Evolutionary conservation across 2,888 invertebrate species (phyloP).

Genomic region (Thumatha senex): DNA sequence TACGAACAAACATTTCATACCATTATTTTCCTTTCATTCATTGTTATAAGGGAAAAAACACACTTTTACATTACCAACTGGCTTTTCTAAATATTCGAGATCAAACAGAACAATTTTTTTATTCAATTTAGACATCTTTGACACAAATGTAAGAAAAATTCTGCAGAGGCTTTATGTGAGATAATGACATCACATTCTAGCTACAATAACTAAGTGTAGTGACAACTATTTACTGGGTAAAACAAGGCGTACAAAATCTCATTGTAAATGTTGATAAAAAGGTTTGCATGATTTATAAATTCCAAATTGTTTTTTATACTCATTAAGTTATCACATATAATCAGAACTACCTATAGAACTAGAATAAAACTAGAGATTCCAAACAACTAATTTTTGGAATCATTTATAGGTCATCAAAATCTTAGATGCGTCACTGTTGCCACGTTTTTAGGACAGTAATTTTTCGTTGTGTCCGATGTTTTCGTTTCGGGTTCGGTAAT

Average conservation of each 20-base stretch:
- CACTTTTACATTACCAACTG: conserved; percentile 16
- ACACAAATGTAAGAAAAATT: conserved; percentile 24
- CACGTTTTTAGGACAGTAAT: too few relatives aligned
- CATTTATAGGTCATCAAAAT: too few relatives aligned
- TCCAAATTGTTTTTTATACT: too few relatives aligned
- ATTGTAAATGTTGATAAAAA: too few relatives aligned
- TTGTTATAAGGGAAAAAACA: conserved; percentile 16
- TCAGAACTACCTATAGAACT: too few relatives aligned
- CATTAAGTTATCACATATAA: too few relatives aligned
- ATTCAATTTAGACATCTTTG: conserved; percentile 37
- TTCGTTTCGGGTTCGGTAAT: too few relatives aligned
- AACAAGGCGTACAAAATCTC: neutral
- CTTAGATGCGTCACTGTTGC: too few relatives aligned
- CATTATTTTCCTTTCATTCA: conserved; percentile 9
- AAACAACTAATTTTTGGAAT: too few relatives aligned
- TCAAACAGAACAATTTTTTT: conserved; percentile 33
- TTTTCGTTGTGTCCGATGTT: too few relatives aligned
- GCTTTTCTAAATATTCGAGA: conserved; percentile 20
- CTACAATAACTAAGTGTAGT: conserved; percentile 9
- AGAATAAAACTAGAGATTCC: too few relatives aligned
- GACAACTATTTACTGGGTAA: neutral
- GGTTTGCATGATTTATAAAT: too few relatives aligned
- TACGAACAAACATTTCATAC: neutral
- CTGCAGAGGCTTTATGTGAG: conserved; percentile 19
- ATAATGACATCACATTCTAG: conserved; percentile 17